Conservation (phyloP, 2,888 invertebrate genomes). For the Anarsia innoxiella region DNA sequence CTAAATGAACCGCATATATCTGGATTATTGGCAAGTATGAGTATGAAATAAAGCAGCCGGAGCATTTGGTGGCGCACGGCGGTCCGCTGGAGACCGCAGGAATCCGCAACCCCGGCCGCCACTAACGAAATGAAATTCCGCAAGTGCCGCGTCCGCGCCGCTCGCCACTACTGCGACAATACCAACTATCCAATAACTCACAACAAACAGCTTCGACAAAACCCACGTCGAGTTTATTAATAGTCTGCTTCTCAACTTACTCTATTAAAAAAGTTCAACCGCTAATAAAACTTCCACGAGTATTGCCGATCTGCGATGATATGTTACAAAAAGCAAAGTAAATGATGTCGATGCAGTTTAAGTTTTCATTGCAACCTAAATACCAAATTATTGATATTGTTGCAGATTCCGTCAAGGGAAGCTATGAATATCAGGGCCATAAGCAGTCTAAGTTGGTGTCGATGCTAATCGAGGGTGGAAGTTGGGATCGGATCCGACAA, state of each 20-base stretch:
- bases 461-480: slow-evolving; percentile 49
- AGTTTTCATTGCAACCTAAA: no score
- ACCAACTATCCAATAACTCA: slow-evolving; percentile 35
- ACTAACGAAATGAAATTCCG: slow-evolving; percentile 71
- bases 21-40: no score
- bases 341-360: no score
- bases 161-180: slow-evolving; percentile 33
- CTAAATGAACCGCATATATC: no score
- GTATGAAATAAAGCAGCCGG: not conserved
- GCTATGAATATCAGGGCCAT: slow-evolving; percentile 24
- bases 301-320: no score
- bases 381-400: no score
- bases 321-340: no score
- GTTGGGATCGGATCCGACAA: slow-evolving; percentile 49
- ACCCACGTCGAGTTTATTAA: slow-evolving; percentile 3
- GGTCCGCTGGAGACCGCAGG: slow-evolving; percentile 36
- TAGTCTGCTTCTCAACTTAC: no score
- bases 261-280: no score
- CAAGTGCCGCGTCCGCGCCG: slow-evolving; percentile 32
- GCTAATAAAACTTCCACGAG: no score
- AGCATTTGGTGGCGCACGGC: not conserved
- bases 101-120: slow-evolving; percentile 47
- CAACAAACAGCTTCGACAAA: not conserved
- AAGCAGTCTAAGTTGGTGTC: slow-evolving; percentile 44
- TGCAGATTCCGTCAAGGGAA: no score